phyloP scores from a whole-genome alignment of 2,797 vertebrate species.

The Synanceia verrucosa region DNA sequence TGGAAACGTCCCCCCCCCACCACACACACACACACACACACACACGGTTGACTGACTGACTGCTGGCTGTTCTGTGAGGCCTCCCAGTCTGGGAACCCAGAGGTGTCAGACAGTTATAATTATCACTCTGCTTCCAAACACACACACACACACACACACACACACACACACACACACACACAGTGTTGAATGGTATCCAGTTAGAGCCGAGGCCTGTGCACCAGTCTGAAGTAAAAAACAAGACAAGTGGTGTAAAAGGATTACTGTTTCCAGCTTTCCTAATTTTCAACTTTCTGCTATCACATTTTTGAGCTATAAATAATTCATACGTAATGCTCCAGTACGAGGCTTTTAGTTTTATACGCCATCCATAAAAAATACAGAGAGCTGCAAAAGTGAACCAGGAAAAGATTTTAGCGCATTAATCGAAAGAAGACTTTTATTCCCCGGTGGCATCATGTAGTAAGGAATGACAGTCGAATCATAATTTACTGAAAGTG shows the following conservation, averaged over 20 bases:
- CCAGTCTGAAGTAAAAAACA: slow-evolving; percentile 47
- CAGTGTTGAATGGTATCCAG: slow-evolving; percentile 59
- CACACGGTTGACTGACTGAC: slow-evolving; percentile 51
- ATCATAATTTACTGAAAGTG: slow-evolving; percentile 4
- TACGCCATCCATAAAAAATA: slow-evolving; percentile 24
- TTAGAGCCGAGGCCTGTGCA: slow-evolving; percentile 57
- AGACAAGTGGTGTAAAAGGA: slow-evolving; percentile 47
- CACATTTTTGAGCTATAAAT: slow-evolving; percentile 62
- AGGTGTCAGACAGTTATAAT: slow-evolving; percentile 79
- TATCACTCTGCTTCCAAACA: slow-evolving; percentile 63
- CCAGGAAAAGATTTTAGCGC: background rate
- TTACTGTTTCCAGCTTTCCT: slow-evolving; percentile 61
- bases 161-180: slow-evolving; percentile 28
- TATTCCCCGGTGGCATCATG: background rate
- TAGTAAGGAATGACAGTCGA: background rate
- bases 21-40: slow-evolving; percentile 15
- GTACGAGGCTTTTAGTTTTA: slow-evolving; percentile 37
- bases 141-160: slow-evolving; percentile 37
- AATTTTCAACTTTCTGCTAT: slow-evolving; percentile 68
- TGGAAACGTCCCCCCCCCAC: slow-evolving; percentile 36
- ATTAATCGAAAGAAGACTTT: slow-evolving; percentile 29
- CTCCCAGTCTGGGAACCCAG: slow-evolving; percentile 72
- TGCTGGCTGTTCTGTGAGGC: slow-evolving; percentile 63
- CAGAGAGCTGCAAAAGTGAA: slow-evolving; percentile 17
- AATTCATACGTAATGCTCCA: slow-evolving; percentile 62